Evolutionary conservation across 2,797 vertebrate genomes (phyloP).

Genomic region (Chelonia mydas): DNA sequence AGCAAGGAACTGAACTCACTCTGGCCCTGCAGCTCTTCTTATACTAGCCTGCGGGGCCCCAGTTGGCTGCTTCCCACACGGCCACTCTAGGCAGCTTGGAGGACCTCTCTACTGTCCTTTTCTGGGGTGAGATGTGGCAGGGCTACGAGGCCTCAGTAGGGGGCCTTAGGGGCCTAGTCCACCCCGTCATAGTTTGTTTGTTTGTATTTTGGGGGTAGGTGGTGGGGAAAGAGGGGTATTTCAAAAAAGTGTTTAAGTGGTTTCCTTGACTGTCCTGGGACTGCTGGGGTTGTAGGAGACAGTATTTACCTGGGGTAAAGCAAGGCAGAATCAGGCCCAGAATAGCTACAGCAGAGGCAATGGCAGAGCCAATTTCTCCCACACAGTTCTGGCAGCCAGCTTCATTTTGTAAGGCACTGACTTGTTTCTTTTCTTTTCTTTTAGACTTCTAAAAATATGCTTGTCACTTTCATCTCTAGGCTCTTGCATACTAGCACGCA

Average conservation of each 20-base stretch:
- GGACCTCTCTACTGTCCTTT: too few relatives aligned
- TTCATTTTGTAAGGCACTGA: background rate
- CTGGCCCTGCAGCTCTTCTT: too few relatives aligned
- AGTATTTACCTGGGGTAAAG: background rate
- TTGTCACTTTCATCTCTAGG: background rate
- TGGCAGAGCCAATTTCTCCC: constrained; percentile 37
- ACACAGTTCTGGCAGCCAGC: background rate
- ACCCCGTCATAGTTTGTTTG: too few relatives aligned
- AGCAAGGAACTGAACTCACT: too few relatives aligned
- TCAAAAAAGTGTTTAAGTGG: background rate
- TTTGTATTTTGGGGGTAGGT: rapidly evolving
- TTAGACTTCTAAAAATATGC: constrained; percentile 30
- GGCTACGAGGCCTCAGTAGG: too few relatives aligned
- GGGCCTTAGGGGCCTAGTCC: too few relatives aligned
- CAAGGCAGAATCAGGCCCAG: constrained; percentile 12
- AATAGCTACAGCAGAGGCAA: background rate
- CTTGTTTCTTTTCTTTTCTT: constrained; percentile 44
- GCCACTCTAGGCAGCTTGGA: too few relatives aligned
- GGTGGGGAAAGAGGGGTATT: background rate
- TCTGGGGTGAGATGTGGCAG: too few relatives aligned
- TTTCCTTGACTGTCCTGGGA: constrained; percentile 50
- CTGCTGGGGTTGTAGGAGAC: background rate
- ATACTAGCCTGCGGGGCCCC: too few relatives aligned
- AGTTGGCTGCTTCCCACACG: too few relatives aligned
- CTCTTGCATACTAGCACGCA: background rate